Conservation (phyloP, 2,113 vertebrate genomes). For the Ceyx margarethae region DNA sequence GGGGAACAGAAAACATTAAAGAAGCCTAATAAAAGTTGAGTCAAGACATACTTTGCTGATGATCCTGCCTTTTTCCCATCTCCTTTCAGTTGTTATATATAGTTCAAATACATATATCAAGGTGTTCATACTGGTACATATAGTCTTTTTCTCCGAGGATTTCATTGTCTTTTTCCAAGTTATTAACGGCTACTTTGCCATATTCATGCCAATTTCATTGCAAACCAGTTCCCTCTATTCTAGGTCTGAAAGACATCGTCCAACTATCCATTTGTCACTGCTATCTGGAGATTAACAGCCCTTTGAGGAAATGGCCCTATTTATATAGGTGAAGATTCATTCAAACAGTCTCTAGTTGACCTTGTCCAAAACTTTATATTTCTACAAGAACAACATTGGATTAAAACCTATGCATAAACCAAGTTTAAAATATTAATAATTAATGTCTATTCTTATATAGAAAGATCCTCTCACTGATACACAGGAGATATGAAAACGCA, state of each 20-base stretch:
- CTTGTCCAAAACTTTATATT: background rate
- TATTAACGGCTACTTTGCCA: background rate
- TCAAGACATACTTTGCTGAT: background rate
- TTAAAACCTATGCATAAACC: background rate
- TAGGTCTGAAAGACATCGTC: background rate
- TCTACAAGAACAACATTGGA: background rate
- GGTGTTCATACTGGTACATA: background rate
- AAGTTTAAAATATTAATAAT: background rate
- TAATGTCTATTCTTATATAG: background rate
- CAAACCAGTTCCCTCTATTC: background rate
- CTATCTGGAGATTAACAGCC: background rate
- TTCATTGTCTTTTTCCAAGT: background rate
- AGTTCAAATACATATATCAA: background rate
- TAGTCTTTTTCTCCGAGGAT: background rate
- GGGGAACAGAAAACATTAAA: background rate
- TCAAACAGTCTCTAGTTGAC: background rate
- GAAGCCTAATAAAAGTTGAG: background rate
- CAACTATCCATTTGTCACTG: background rate
- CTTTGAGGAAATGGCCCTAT: background rate
- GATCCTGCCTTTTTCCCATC: background rate
- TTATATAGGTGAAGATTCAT: background rate
- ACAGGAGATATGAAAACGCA: background rate
- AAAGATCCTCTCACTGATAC: background rate
- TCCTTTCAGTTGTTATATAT: background rate
- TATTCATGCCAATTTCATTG: background rate